These are phyloP conservation scores for Heliconius hortense DNA, from an alignment of 2,888 invertebrate species.

Conservation along the genomic window DNA sequence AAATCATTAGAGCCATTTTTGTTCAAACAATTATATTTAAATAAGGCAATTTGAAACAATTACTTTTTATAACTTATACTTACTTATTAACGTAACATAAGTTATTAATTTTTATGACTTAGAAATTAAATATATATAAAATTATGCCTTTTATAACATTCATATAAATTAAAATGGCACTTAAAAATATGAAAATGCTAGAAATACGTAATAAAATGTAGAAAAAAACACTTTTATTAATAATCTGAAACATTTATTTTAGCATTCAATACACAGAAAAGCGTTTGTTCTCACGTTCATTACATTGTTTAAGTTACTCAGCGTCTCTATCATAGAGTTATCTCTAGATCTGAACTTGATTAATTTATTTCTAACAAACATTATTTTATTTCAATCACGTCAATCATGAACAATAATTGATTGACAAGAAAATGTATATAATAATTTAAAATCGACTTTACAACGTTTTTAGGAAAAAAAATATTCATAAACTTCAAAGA, in stretches of 20 bases:
- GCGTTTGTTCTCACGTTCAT: slow-evolving; percentile 23
- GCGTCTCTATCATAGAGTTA: not conserved
- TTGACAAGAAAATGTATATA: not conserved
- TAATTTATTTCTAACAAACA: not conserved
- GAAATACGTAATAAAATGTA: not conserved
- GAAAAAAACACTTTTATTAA: slow-evolving; percentile 5
- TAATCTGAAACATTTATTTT: slow-evolving; percentile 14
- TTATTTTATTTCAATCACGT: not conserved
- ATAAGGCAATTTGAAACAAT: not conserved
- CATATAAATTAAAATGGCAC: not conserved
- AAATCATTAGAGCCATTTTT: not conserved
- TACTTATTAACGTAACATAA: not conserved
- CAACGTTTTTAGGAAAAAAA: not conserved
- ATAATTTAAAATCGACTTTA: not conserved
- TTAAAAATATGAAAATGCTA: not conserved
- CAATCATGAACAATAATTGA: not conserved
- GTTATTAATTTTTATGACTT: slow-evolving; percentile 2
- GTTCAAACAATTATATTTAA: not conserved
- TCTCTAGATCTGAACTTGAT: not conserved
- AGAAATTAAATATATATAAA: not conserved
- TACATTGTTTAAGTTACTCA: slow-evolving; percentile 14
- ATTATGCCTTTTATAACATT: not conserved
- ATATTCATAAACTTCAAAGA: not conserved
- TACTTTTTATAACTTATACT: not conserved
- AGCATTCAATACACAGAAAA: slow-evolving; percentile 12